Percentiles rank a stretch among this genome's conserved stretches.
Conservation (phyloP, 64 coral and sea anemone species). For the Stylophora pistillata region DNA sequence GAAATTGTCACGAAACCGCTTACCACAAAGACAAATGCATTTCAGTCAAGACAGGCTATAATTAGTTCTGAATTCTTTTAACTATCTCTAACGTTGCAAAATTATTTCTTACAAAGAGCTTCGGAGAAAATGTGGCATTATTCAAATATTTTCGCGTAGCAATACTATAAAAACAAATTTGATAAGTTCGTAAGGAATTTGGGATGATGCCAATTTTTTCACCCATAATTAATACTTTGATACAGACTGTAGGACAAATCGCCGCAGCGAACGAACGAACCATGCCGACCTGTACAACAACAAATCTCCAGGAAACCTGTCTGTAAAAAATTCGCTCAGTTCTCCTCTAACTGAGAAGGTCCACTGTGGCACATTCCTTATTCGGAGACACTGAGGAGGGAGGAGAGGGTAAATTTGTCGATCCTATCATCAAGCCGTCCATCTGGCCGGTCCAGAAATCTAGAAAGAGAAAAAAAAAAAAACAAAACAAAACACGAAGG, state of each 20-base stretch:
- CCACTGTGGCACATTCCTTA: neutral
- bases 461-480: neutral
- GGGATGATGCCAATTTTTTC: neutral
- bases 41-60: too few relatives aligned
- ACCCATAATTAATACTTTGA: neutral
- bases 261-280: too few relatives aligned
- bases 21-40: neutral
- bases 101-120: neutral
- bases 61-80: too few relatives aligned
- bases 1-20: neutral
- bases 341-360: conserved; percentile 1
- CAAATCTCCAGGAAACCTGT: neutral
- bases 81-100: neutral
- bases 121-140: neutral
- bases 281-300: neutral
- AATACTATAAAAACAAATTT: neutral
- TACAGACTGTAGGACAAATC: neutral
- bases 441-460: conserved; percentile 33
- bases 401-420: conserved; percentile 3
- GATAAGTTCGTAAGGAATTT: neutral
- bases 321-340: neutral
- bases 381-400: conserved; percentile 14
- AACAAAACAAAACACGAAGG: neutral
- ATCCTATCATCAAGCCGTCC: conserved; percentile 7
- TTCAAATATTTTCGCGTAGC: neutral